Conservation (phyloP, 2,113 vertebrate genomes). For the Pseudopipra pipra region DNA sequence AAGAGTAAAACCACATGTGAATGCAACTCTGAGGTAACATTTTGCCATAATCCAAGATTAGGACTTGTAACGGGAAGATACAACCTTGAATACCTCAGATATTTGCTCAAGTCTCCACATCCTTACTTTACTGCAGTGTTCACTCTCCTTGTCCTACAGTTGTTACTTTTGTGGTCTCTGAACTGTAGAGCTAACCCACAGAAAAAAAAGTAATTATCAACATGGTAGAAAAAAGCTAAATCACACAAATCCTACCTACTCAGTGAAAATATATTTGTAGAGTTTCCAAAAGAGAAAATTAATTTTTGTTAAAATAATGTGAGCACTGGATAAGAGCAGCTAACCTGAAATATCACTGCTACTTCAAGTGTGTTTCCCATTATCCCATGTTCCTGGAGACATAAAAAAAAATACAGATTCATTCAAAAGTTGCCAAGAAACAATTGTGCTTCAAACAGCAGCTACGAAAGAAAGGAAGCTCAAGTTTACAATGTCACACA, state of each 20-base stretch:
- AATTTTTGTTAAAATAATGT: background rate
- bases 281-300: background rate
- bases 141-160: background rate
- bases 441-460: background rate
- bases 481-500: background rate
- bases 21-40: background rate
- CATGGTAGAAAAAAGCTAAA: background rate
- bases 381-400: background rate
- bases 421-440: background rate
- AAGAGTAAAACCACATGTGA: background rate
- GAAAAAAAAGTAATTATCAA: background rate
- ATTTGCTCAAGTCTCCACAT: background rate
- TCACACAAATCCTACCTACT: fast-evolving
- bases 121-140: background rate
- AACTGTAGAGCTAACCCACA: background rate
- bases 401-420: background rate
- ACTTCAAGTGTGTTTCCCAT: background rate
- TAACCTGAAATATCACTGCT: background rate
- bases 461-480: background rate
- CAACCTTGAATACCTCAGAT: background rate
- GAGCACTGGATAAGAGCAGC: background rate
- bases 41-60: background rate
- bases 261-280: background rate
- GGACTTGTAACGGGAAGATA: background rate
- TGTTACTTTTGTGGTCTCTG: background rate